Conservation (phyloP, 2,888 invertebrate genomes). For the Oscheius sp. region DNA sequence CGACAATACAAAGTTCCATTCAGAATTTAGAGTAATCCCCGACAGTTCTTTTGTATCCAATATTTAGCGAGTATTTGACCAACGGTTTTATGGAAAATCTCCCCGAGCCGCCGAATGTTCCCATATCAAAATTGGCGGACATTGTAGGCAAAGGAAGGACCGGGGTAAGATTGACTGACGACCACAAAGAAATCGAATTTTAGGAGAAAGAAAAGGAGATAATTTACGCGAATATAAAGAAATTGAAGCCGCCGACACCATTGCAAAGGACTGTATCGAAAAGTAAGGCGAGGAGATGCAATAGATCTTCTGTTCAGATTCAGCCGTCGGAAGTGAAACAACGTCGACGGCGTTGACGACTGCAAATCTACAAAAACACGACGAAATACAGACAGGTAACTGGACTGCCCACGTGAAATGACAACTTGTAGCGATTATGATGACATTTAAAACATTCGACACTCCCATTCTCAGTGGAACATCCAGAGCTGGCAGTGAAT, state of each 20-base stretch:
- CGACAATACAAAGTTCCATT: neutral
- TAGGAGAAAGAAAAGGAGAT: neutral
- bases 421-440: neutral
- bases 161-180: neutral
- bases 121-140: constrained; percentile 5
- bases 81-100: constrained; percentile 31
- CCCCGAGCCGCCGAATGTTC: constrained; percentile 29
- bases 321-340: neutral
- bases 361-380: neutral
- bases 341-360: neutral
- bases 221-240: neutral
- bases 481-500: too few relatives aligned
- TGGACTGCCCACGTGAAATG: too few relatives aligned
- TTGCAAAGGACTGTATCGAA: constrained; percentile 19
- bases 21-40: neutral
- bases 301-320: too few relatives aligned
- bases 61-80: constrained; percentile 7
- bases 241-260: constrained; percentile 9
- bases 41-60: neutral
- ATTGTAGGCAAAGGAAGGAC: neutral
- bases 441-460: constrained; percentile 13
- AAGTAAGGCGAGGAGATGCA: neutral
- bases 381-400: constrained; percentile 1
- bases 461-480: neutral
- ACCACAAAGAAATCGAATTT: neutral